Evolutionary conservation across 2,113 vertebrate species (phyloP), one percentile per base, ranked within the genome.

Genomic region (Callopanchax toddi): DNA sequence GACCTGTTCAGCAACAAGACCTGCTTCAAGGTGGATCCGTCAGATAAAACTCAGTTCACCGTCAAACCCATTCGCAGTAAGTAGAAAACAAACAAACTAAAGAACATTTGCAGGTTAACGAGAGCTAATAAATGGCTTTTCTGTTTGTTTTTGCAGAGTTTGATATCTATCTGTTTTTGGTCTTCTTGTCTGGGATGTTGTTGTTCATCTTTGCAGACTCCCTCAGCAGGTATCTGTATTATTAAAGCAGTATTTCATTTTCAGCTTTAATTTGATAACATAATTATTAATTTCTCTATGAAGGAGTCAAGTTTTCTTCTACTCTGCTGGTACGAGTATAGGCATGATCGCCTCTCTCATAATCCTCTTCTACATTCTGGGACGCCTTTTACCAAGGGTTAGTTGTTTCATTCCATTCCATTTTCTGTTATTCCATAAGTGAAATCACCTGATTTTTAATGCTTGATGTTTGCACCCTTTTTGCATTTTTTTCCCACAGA

Each of bases 221-320:
- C 2, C 91, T 99, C 56, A 99, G 97, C 94, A 95, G 95, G 97
- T 99, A 89, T 77, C 46, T 39, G 22, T 54, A 11, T 36, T 3
- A 37, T 15, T 21, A 22, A n/a, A 6, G 34, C 32, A 6, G 6
- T 34, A 10, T 63, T 44, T 6, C 22, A n/a, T 29, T 54, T 17
- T 55, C 13, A 13, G 4, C n/a, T 51, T 55, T 34, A 42, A 52
- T 4, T 13, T 1, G 2, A 17, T 39, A n/a, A 4, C 18, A 11
- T 50, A 5, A 60, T 22, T n/a, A 0, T 26, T 0, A 37, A 16
- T 60, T 36, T 57, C 7, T 39, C 0, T 40, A 6, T 61, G 9
- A 86, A 99, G 97, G 91, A 99, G 97, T 89, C 93, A 94, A 29
- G 15, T 95, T 56, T 99, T 99, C 87, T 97, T 92, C 87, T 99